These are phyloP conservation scores for Amphibalanus amphitrite DNA, from an alignment of 1,140 invertebrate genomes.

Conservation along the genomic window DNA sequence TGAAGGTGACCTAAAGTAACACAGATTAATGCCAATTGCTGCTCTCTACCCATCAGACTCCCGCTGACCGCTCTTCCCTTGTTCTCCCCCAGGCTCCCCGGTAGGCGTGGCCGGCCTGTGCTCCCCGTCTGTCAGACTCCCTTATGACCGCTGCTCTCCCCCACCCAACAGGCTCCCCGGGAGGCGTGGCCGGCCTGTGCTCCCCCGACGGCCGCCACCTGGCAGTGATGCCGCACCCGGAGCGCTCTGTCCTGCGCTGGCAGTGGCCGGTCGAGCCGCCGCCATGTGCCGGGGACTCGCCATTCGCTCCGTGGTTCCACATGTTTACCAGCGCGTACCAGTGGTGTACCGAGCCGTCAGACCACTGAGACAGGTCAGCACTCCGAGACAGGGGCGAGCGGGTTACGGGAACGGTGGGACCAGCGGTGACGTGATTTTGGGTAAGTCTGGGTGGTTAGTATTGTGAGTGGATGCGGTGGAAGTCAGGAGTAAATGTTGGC, in stretches of 20 bases:
- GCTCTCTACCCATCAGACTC: not conserved
- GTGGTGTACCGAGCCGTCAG: too few species aligned
- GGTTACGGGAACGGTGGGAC: too few species aligned
- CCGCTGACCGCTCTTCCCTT: not conserved
- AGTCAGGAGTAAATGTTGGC: too few species aligned
- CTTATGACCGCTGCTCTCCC: too few species aligned
- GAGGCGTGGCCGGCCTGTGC: conserved; percentile 70
- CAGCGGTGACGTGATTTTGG: too few species aligned
- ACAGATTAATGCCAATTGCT: not conserved
- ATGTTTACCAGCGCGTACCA: conserved; percentile 81
- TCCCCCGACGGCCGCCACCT: conserved; percentile 79
- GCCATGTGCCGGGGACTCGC: conserved; percentile 28
- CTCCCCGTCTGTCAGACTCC: too few species aligned
- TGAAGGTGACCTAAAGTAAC: not conserved
- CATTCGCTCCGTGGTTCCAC: conserved; percentile 67
- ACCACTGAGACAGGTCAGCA: too few species aligned
- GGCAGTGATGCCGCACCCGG: conserved; percentile 97
- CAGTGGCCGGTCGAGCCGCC: conserved; percentile 60
- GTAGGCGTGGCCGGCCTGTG: too few species aligned
- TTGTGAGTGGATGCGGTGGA: too few species aligned
- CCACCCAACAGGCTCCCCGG: conserved; percentile 25
- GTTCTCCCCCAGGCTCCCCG: too few species aligned
- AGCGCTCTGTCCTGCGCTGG: conserved; percentile 66
- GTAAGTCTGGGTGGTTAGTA: too few species aligned
- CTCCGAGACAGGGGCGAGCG: too few species aligned